Percentiles rank a stretch among this genome's conserved stretches.
phyloP scores from a whole-genome alignment of 2,113 vertebrate genomes.

The Campylomormyrus tamandua region DNA sequence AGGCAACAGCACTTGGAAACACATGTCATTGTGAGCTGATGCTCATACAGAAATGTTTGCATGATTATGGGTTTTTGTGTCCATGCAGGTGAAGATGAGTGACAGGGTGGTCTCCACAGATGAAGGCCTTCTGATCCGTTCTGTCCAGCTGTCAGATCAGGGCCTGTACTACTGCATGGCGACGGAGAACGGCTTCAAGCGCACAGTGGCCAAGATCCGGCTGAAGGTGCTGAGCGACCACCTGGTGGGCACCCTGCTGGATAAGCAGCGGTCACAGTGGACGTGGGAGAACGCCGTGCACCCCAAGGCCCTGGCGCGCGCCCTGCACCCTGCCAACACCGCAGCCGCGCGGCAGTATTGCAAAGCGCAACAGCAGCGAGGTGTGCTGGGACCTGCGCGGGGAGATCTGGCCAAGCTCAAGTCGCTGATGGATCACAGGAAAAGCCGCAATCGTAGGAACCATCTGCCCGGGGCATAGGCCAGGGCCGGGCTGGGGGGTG shows the following conservation, averaged over 20 bases:
- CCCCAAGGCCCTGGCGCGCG: slow-evolving; percentile 75
- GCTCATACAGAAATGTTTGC: background rate
- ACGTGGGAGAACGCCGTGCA: slow-evolving; percentile 73
- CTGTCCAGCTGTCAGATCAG: slow-evolving; percentile 75
- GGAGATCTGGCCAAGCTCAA: slow-evolving; percentile 90
- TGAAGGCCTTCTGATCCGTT: slow-evolving; percentile 85
- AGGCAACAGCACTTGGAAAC: background rate
- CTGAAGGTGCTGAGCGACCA: slow-evolving; percentile 81
- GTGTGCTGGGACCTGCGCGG: slow-evolving; percentile 61
- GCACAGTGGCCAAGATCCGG: slow-evolving; percentile 88
- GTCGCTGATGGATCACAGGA: slow-evolving; percentile 82
- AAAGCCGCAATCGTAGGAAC: slow-evolving; percentile 88
- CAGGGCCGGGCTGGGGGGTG: background rate
- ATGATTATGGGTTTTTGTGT: background rate
- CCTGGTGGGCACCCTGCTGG: slow-evolving; percentile 69
- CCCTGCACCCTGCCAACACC: slow-evolving; percentile 79
- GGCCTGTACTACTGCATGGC: slow-evolving; percentile 93
- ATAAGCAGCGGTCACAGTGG: slow-evolving; percentile 79
- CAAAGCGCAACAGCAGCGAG: slow-evolving; percentile 80
- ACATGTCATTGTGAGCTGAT: background rate
- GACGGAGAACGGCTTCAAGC: slow-evolving; percentile 88
- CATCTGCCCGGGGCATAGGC: slow-evolving; percentile 72
- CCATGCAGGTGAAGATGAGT: slow-evolving; percentile 77
- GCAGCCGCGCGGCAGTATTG: slow-evolving; percentile 89
- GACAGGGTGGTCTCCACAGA: slow-evolving; percentile 82